phyloP scores from a whole-genome alignment of 2,113 vertebrate genomes.

The Tragelaphus scriptus region DNA sequence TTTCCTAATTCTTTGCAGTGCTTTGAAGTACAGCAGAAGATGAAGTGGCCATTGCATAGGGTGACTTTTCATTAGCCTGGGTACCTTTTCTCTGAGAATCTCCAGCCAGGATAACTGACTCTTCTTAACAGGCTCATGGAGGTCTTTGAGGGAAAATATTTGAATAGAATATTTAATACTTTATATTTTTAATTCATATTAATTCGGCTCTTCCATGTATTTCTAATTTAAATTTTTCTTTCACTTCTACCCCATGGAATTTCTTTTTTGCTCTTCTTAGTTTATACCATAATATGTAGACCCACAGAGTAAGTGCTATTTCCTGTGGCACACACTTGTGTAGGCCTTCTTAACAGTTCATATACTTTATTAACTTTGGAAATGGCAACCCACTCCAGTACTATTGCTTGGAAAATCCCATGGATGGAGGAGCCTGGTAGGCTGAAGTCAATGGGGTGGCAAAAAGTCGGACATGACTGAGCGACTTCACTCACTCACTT shows the following conservation, averaged over 20 bases:
- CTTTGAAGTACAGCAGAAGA: too few relatives aligned
- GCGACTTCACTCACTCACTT: not conserved
- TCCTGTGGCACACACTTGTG: not conserved
- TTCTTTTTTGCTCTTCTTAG: not conserved
- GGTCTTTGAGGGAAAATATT: not conserved
- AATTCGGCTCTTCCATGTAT: not conserved
- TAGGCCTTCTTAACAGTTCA: not conserved
- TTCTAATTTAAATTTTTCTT: not conserved
- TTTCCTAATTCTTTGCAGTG: not conserved
- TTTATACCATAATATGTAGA: not conserved
- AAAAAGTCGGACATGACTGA: not conserved
- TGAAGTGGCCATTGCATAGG: too few relatives aligned
- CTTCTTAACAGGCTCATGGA: not conserved
- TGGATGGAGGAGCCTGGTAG: not conserved
- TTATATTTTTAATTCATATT: not conserved
- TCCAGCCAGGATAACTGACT: not conserved
- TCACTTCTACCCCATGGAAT: not conserved
- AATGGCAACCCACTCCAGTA: not conserved
- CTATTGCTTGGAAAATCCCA: not conserved
- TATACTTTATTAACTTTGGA: not conserved
- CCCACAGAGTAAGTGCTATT: not conserved
- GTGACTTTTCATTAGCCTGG: not conserved
- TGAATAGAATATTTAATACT: not conserved
- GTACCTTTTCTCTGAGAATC: not conserved
- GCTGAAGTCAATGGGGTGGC: not conserved